A percentile compares a stretch with the other conserved stretches of the same genome.
Evolutionary conservation across 2,113 vertebrate species (phyloP).

Genomic region (Porphyrio hochstetteri): DNA sequence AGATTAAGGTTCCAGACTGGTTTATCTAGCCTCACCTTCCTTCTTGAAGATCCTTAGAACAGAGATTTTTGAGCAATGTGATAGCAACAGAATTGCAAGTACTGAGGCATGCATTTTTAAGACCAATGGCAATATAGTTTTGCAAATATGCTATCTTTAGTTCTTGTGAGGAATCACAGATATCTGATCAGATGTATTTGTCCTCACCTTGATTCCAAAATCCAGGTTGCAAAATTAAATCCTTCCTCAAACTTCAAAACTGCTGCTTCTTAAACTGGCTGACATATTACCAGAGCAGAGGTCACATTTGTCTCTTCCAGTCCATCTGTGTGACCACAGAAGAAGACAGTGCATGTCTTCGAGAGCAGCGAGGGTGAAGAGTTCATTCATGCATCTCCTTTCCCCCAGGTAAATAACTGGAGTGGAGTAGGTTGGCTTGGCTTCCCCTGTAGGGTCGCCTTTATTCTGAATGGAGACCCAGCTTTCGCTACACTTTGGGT

Average conservation of each 20-base stretch:
- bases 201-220: neutral
- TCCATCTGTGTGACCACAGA: neutral
- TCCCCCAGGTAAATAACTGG: neutral
- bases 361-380: neutral
- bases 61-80: neutral
- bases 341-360: neutral
- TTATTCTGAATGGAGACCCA: neutral
- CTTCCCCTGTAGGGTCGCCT: constrained; percentile 4
- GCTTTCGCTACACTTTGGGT: neutral
- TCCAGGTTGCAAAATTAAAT: neutral
- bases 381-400: constrained; percentile 7
- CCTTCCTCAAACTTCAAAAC: neutral
- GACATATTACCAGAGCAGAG: neutral
- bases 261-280: neutral
- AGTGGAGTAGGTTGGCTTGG: constrained; percentile 4
- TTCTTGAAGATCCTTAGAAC: neutral
- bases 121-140: neutral
- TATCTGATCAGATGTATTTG: neutral
- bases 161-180: neutral
- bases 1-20: neutral
- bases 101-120: neutral
- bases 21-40: neutral
- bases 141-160: neutral
- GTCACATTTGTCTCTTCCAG: neutral
- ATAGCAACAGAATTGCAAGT: neutral